These are phyloP conservation scores for Hydra vulgaris DNA, from an alignment of 30 jellyfish, hydroid and myxozoan genomes.

Conservation along the genomic window DNA sequence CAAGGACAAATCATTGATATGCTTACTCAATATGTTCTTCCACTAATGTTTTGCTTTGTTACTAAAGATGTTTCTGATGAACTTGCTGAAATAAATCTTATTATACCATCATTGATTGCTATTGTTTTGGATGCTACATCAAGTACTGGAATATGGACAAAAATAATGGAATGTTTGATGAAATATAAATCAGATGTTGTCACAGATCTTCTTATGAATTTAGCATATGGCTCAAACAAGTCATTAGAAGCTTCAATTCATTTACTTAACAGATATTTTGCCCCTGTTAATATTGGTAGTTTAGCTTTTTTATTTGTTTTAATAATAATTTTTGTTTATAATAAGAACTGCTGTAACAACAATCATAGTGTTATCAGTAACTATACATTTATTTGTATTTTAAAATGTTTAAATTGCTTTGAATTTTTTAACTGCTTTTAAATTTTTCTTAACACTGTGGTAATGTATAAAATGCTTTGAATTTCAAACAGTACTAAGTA, in stretches of 20 bases:
- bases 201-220: slow-evolving; percentile 51
- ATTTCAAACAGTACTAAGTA: no score
- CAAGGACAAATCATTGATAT: slow-evolving; percentile 36
- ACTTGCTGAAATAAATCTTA: slow-evolving; percentile 26
- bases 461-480: no score
- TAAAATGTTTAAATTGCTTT: no score
- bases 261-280: slow-evolving; percentile 59
- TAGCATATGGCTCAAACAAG: slow-evolving; percentile 65
- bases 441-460: no score
- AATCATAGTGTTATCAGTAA: no score
- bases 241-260: slow-evolving; percentile 67
- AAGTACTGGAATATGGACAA: slow-evolving; percentile 36
- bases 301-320: neutral
- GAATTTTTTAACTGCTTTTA: no score
- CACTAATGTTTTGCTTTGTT: slow-evolving; percentile 39
- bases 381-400: no score
- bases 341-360: no score
- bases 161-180: slow-evolving; percentile 62
- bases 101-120: slow-evolving; percentile 43
- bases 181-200: slow-evolving; percentile 44
- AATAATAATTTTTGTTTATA: neutral
- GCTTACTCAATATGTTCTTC: slow-evolving; percentile 50
- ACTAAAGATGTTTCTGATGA: slow-evolving; percentile 28
- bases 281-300: slow-evolving; percentile 74
- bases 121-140: slow-evolving; percentile 50